These are phyloP conservation scores for Neria commutata DNA, from an alignment of 2,888 invertebrate species.

Conservation along the genomic window DNA sequence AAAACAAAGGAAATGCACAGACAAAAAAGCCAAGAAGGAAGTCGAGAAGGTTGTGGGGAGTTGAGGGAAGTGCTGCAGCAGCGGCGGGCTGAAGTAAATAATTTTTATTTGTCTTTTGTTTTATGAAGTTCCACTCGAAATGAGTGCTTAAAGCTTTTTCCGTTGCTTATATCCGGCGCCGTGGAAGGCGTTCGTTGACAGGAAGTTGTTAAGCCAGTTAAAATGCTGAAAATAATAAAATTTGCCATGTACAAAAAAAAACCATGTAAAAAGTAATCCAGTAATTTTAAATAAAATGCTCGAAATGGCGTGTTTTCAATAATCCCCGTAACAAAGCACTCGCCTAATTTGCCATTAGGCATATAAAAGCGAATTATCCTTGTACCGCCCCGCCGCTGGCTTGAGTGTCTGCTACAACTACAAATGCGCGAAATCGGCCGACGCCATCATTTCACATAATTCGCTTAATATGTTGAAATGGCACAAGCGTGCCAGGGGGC, in stretches of 20 bases:
- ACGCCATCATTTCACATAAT: constrained; percentile 36
- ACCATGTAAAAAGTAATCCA: neutral
- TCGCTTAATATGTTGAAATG: constrained; percentile 51
- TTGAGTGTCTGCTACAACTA: too few species aligned
- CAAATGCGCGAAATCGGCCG: constrained; percentile 26
- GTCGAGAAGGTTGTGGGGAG: constrained; percentile 1
- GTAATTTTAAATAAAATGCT: neutral
- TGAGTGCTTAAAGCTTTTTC: neutral
- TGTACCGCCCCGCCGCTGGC: constrained; percentile 33
- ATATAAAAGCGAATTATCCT: constrained; percentile 48
- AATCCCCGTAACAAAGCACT: constrained; percentile 16
- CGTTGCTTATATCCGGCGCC: neutral
- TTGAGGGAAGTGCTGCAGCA: constrained; percentile 10
- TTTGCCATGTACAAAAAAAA: neutral
- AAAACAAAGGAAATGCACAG: neutral
- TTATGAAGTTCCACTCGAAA: constrained; percentile 11
- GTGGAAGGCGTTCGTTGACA: too few species aligned
- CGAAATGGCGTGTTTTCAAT: constrained; percentile 18
- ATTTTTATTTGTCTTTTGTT: constrained; percentile 24
- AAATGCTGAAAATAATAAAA: neutral
- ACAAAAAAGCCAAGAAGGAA: neutral
- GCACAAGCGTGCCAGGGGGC: constrained; percentile 28
- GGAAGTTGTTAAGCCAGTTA: neutral
- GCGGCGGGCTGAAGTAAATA: neutral
- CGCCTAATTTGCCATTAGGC: constrained; percentile 52